Conservation (phyloP, 1,140 invertebrate genomes). For the Brachionus paranguensis region DNA sequence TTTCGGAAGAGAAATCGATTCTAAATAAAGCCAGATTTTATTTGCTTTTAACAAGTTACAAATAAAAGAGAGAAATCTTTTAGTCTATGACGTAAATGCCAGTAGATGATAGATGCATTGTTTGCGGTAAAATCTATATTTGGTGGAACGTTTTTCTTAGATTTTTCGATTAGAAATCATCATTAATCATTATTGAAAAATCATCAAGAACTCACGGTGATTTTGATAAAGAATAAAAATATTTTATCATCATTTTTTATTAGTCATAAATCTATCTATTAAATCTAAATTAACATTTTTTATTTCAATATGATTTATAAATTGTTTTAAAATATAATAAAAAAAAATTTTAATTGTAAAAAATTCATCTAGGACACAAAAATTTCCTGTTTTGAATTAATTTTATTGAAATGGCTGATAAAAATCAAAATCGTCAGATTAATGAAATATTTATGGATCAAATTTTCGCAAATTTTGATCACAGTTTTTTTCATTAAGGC, state of each 20-base stretch:
- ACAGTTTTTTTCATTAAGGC: not conserved
- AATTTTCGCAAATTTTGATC: not conserved
- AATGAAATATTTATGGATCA: not conserved
- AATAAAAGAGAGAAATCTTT: slow-evolving; percentile 7
- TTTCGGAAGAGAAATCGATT: not conserved
- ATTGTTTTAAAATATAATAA: not conserved
- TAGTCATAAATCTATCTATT: not conserved
- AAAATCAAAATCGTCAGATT: not conserved
- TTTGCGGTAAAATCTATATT: not conserved
- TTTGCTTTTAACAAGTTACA: slow-evolving; percentile 7
- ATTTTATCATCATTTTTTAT: not conserved
- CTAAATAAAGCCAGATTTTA: not conserved
- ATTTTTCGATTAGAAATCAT: not conserved
- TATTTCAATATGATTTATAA: not conserved
- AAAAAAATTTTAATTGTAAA: not conserved
- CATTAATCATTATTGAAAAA: slow-evolving; percentile 21
- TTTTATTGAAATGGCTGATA: not conserved
- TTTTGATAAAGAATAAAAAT: not conserved
- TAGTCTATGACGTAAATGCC: slow-evolving; percentile 3
- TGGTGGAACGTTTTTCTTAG: not conserved
- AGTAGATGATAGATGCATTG: not conserved
- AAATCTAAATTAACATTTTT: not conserved
- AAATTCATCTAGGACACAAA: not conserved
- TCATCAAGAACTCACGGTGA: not conserved
- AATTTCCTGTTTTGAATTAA: not conserved